Conservation (phyloP, 2,113 vertebrate species). For the Ibidorhyncha struthersii region DNA sequence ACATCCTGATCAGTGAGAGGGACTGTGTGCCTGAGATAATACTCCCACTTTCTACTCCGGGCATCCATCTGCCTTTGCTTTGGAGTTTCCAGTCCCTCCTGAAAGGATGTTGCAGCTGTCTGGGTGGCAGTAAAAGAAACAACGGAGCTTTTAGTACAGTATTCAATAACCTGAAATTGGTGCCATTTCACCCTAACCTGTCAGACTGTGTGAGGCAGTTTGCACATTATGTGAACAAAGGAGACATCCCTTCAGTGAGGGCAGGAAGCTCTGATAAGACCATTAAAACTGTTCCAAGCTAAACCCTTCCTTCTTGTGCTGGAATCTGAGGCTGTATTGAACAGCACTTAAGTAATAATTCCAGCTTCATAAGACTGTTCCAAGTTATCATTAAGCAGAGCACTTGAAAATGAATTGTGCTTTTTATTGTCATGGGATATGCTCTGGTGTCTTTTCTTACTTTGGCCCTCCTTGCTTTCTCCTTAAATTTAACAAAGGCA, state of each 20-base stretch:
- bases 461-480: background rate
- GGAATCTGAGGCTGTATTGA: background rate
- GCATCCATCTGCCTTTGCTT: background rate
- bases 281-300: background rate
- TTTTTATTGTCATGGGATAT: background rate
- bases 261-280: slow-evolving; percentile 11
- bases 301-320: background rate
- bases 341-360: slow-evolving; percentile 9
- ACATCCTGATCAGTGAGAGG: background rate
- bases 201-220: slow-evolving; percentile 19
- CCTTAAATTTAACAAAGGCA: background rate
- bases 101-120: background rate
- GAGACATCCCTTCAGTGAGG: background rate
- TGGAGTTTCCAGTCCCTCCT: background rate
- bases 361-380: background rate
- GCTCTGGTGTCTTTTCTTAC: background rate
- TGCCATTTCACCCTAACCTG: slow-evolving; percentile 16
- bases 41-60: background rate
- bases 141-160: background rate
- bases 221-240: slow-evolving; percentile 23
- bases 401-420: slow-evolving; percentile 4
- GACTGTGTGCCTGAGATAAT: background rate
- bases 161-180: slow-evolving; percentile 24
- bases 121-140: slow-evolving; percentile 3
- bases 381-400: background rate